phyloP scores from a whole-genome alignment of 2,888 invertebrate genomes.

The Nephrotoma flavescens region DNA sequence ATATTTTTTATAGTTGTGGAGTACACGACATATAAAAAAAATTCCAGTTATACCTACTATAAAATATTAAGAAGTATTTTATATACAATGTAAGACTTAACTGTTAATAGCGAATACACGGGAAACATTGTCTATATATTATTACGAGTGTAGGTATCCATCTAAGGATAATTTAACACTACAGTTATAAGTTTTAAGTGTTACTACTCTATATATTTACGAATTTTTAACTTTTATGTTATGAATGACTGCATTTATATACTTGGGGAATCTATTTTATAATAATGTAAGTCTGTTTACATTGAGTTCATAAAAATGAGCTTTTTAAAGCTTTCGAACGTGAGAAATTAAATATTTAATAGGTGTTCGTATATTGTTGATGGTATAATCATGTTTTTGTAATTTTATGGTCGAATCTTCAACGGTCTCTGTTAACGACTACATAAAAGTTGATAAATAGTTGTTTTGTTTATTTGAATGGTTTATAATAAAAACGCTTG shows the following conservation, averaged over 20 bases:
- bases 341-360: neutral
- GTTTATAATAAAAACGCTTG: too few species aligned
- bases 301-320: neutral
- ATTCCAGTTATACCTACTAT: neutral
- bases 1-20: neutral
- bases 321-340: neutral
- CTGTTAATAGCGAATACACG: neutral
- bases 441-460: too few species aligned
- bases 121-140: neutral
- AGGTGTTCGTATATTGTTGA: neutral
- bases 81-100: neutral
- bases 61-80: neutral
- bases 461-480: too few species aligned
- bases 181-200: neutral
- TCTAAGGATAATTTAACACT: neutral
- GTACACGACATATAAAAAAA: neutral
- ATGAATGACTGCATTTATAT: neutral
- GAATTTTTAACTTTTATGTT: neutral
- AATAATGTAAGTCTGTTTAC: neutral
- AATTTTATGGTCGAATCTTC: neutral
- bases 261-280: neutral
- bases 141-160: too few species aligned
- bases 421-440: too few species aligned
- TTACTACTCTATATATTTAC: neutral
- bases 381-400: neutral